Evolutionary conservation across 2,797 vertebrate species (phyloP).

Genomic region (Cichlasoma orientale): DNA sequence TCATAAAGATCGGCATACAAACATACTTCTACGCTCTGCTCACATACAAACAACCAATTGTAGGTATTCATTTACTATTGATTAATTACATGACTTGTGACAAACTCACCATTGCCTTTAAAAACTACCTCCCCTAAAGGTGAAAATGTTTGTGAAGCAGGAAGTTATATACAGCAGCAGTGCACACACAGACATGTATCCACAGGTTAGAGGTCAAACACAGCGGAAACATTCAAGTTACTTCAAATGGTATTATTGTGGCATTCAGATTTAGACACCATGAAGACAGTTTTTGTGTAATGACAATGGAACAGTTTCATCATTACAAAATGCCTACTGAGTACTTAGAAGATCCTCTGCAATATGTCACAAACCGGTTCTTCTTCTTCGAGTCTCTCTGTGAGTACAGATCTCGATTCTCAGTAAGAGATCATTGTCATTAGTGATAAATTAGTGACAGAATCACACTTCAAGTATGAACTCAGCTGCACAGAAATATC

Average conservation of each 20-base stretch:
- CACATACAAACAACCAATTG: not conserved
- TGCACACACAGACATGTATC: not conserved
- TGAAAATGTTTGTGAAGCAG: not conserved
- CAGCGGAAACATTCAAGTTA: not conserved
- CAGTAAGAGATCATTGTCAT: not conserved
- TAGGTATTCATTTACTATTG: not conserved
- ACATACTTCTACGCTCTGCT: not conserved
- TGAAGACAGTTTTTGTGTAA: not conserved
- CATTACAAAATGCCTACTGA: not conserved
- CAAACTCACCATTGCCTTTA: not conserved
- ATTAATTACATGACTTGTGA: not conserved
- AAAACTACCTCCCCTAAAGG: not conserved
- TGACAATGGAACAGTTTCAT: not conserved
- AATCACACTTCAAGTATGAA: too few species aligned
- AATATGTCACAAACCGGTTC: not conserved
- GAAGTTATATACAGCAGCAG: too few species aligned
- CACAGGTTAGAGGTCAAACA: not conserved
- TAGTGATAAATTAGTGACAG: not conserved
- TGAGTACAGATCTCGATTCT: not conserved
- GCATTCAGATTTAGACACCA: not conserved
- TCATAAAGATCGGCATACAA: not conserved
- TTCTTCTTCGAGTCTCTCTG: not conserved
- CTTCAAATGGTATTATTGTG: not conserved
- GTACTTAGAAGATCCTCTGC: not conserved
- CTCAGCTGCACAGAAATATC: not conserved